phyloP scores from a whole-genome alignment of 2,797 vertebrate species.

The Acrossocheilus wenchowensis region DNA sequence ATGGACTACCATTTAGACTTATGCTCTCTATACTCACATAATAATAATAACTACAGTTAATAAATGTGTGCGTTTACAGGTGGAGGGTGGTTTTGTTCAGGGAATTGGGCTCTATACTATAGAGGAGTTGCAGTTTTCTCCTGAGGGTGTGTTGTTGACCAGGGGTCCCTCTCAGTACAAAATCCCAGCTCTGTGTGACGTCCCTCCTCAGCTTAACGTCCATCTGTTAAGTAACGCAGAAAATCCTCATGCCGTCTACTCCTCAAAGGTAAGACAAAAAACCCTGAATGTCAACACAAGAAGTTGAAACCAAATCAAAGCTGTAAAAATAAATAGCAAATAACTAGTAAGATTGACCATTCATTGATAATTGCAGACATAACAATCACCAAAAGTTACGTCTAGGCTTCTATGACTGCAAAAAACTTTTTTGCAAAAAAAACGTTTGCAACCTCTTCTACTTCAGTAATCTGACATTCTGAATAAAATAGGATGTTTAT shows the following conservation, averaged over 20 bases:
- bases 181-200: conserved; percentile 75
- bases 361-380: background rate
- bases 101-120: conserved; percentile 76
- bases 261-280: conserved; percentile 75
- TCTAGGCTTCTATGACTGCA: background rate
- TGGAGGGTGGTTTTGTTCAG: conserved; percentile 80
- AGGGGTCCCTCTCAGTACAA: conserved; percentile 74
- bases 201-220: conserved; percentile 73
- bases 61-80: conserved; percentile 58
- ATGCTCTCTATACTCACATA: too few relatives aligned
- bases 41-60: background rate
- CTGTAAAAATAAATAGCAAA: background rate
- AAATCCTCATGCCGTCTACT: conserved; percentile 77
- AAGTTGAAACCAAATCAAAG: background rate
- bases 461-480: background rate
- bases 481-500: background rate
- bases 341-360: background rate
- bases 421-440: too few relatives aligned
- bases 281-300: background rate
- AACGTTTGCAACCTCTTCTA: background rate
- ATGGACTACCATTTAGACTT: too few relatives aligned
- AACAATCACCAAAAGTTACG: background rate
- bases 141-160: conserved; percentile 74
- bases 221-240: conserved; percentile 71
- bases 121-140: conserved; percentile 80